These are phyloP conservation scores for Ophraella communa DNA, from an alignment of 2,888 invertebrate genomes.

Conservation along the genomic window DNA sequence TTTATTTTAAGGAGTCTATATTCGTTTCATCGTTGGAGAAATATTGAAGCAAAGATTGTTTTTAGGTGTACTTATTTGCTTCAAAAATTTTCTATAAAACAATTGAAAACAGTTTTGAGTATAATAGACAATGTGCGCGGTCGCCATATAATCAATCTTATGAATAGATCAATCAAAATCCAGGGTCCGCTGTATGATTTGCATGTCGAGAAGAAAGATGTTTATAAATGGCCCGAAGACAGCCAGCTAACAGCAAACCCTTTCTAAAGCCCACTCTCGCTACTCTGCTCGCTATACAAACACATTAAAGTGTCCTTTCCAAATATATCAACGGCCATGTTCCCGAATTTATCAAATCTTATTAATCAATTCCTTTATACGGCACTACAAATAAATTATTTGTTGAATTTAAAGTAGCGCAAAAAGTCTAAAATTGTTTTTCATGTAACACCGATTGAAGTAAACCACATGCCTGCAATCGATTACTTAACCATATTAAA, in stretches of 20 bases:
- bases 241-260: slow-evolving; percentile 44
- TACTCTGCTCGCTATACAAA: slow-evolving; percentile 46
- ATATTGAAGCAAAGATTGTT: not conserved
- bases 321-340: slow-evolving; percentile 35
- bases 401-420: not conserved
- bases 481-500: too few species aligned
- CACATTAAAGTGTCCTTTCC: slow-evolving; percentile 41
- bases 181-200: slow-evolving; percentile 59
- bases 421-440: not conserved
- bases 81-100: slow-evolving; percentile 21
- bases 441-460: too few species aligned
- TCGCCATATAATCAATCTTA: slow-evolving; percentile 60
- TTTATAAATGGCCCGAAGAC: slow-evolving; percentile 61
- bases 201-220: slow-evolving; percentile 61
- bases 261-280: slow-evolving; percentile 45
- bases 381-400: slow-evolving; percentile 1
- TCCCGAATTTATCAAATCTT: slow-evolving; percentile 34
- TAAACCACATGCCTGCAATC: too few species aligned
- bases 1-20: too few species aligned
- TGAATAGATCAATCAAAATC: slow-evolving; percentile 62
- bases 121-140: slow-evolving; percentile 42
- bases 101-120: slow-evolving; percentile 34
- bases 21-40: too few species aligned
- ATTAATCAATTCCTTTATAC: slow-evolving; percentile 25
- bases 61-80: not conserved